Evolutionary conservation across 1,140 invertebrate genomes (phyloP).

Genomic region (Macrocentrus cingulum): DNA sequence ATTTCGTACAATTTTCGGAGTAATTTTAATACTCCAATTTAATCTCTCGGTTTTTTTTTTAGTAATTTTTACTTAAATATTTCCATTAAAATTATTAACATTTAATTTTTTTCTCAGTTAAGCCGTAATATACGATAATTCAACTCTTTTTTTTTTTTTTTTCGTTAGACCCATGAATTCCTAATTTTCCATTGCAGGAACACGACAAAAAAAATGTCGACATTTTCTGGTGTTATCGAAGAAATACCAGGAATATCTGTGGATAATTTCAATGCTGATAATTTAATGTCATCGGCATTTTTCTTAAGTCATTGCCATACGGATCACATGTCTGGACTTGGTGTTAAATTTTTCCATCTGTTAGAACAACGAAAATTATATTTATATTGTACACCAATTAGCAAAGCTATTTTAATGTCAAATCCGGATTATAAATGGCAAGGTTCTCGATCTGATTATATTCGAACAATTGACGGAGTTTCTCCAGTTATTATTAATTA

Average conservation of each 20-base stretch:
- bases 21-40: too few species aligned
- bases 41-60: too few species aligned
- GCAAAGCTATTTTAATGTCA: conserved; percentile 42
- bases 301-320: conserved; percentile 70
- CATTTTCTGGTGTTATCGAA: conserved; percentile 63
- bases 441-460: conserved; percentile 23
- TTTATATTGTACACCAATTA: conserved; percentile 49
- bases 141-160: too few species aligned
- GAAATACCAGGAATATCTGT: conserved; percentile 67
- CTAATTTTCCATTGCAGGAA: conserved; percentile 13
- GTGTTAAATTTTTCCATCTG: conserved; percentile 36
- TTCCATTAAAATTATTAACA: too few species aligned
- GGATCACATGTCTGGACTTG: conserved; percentile 69
- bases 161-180: not conserved
- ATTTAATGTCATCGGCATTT: conserved; percentile 61
- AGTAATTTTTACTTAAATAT: too few species aligned
- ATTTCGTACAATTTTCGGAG: too few species aligned
- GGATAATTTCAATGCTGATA: conserved; percentile 63
- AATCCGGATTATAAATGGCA: conserved; percentile 10
- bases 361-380: conserved; percentile 33
- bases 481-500: conserved; percentile 39
- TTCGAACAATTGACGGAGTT: conserved; percentile 46
- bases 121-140: too few species aligned
- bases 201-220: conserved; percentile 57
- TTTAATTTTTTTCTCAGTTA: too few species aligned